Evolutionary conservation across 2,888 invertebrate genomes (phyloP).

Genomic region (Drosophila sordidula): DNA sequence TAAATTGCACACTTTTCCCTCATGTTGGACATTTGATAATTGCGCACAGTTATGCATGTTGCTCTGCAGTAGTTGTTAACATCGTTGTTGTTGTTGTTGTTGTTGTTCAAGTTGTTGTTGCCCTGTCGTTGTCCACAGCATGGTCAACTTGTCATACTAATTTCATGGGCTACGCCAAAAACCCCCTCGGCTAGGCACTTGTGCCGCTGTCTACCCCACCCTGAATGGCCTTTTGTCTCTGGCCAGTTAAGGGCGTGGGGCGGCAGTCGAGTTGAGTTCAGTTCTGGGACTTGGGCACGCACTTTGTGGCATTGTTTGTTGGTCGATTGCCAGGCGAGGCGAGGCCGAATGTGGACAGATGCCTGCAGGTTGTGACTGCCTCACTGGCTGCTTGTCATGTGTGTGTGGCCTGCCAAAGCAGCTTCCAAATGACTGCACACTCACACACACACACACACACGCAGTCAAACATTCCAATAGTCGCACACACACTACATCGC

Average conservation of each 20-base stretch:
- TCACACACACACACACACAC: not conserved
- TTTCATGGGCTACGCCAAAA: slow-evolving; percentile 49
- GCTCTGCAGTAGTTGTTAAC: slow-evolving; percentile 22
- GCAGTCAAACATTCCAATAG: not conserved
- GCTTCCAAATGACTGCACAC: slow-evolving; percentile 62
- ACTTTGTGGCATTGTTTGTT: slow-evolving; percentile 42
- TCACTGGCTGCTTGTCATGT: slow-evolving; percentile 22
- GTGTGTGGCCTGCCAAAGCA: slow-evolving; percentile 61
- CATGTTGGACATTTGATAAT: slow-evolving; percentile 61
- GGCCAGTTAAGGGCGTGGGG: slow-evolving; percentile 1
- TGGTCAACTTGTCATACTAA: slow-evolving; percentile 77
- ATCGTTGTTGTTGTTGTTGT: slow-evolving; percentile 26
- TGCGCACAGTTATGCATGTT: slow-evolving; percentile 41
- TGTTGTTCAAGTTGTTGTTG: slow-evolving; percentile 28
- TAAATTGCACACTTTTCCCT: slow-evolving; percentile 23
- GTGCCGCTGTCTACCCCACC: slow-evolving; percentile 15
- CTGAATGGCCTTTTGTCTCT: slow-evolving; percentile 39
- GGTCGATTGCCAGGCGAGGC: slow-evolving; percentile 26
- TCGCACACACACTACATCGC: slow-evolving; percentile 5
- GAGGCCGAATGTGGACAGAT: slow-evolving; percentile 7
- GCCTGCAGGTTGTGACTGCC: slow-evolving; percentile 37
- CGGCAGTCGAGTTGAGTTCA: slow-evolving; percentile 12
- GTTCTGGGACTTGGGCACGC: slow-evolving; percentile 26
- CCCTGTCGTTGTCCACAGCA: slow-evolving; percentile 43
- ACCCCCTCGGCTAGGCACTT: slow-evolving; percentile 7